Conservation (phyloP, 92 coral and sea anemone genomes). For the Heteractis magnifica region DNA sequence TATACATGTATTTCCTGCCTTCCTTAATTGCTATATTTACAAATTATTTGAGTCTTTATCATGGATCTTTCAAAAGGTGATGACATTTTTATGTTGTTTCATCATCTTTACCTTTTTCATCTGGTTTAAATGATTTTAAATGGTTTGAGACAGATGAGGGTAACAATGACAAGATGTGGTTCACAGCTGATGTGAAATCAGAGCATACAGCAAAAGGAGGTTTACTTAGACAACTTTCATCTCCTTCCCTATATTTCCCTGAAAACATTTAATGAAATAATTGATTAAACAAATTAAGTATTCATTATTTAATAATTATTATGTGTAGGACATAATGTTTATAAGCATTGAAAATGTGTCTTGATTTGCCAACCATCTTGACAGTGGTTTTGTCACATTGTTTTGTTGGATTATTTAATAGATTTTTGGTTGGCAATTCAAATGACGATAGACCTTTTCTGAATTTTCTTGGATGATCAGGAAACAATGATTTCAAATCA, state of each 20-base stretch:
- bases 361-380: no score
- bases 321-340: no score
- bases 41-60: background rate
- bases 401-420: no score
- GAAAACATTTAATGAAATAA: background rate
- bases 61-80: background rate
- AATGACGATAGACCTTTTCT: no score
- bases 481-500: no score
- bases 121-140: background rate
- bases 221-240: constrained; percentile 62
- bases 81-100: no score
- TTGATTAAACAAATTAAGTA: no score
- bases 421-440: no score
- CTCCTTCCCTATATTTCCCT: constrained; percentile 93
- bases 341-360: no score
- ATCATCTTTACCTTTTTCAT: background rate
- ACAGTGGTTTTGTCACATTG: no score
- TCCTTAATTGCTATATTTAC: background rate
- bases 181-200: constrained; percentile 80
- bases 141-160: background rate
- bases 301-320: no score
- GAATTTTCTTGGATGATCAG: no score
- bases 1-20: background rate
- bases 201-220: constrained; percentile 77
- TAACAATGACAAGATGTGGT: constrained; percentile 15